Evolutionary conservation across 2,113 vertebrate species (phyloP).

Genomic region (Bos indicus): DNA sequence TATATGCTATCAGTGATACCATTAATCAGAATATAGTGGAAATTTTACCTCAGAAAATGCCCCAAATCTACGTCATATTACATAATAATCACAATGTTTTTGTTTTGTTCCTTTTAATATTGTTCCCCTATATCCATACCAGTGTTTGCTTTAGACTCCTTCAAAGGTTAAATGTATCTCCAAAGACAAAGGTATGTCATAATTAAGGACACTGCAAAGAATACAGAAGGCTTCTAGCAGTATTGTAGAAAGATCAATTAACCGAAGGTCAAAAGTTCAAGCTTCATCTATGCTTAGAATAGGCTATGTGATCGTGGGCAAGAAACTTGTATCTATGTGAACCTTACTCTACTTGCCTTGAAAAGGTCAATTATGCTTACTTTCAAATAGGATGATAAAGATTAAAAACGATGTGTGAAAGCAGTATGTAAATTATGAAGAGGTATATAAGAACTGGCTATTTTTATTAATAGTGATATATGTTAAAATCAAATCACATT

Average conservation of each 20-base stretch:
- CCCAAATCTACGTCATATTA: background rate
- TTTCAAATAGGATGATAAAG: background rate
- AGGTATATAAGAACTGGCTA: background rate
- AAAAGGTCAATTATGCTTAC: background rate
- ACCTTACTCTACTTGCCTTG: background rate
- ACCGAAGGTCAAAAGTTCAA: background rate
- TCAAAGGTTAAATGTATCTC: background rate
- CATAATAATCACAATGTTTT: background rate
- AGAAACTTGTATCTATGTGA: background rate
- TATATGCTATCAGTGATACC: background rate
- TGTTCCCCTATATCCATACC: background rate
- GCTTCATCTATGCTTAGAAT: background rate
- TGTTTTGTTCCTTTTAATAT: conserved; percentile 6
- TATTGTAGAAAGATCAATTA: background rate
- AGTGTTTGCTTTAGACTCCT: conserved; percentile 5
- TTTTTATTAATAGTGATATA: background rate
- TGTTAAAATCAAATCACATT: background rate
- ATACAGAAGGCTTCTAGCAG: background rate
- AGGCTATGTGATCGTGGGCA: background rate
- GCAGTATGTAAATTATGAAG: background rate
- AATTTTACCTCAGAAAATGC: background rate
- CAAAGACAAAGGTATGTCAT: background rate
- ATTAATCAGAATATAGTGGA: background rate
- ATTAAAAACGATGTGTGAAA: background rate
- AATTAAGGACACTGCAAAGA: background rate